Evolutionary conservation across 2,113 vertebrate genomes (phyloP), one percentile per base, ranked within the genome.

Genomic region (Synchiropus splendidus): DNA sequence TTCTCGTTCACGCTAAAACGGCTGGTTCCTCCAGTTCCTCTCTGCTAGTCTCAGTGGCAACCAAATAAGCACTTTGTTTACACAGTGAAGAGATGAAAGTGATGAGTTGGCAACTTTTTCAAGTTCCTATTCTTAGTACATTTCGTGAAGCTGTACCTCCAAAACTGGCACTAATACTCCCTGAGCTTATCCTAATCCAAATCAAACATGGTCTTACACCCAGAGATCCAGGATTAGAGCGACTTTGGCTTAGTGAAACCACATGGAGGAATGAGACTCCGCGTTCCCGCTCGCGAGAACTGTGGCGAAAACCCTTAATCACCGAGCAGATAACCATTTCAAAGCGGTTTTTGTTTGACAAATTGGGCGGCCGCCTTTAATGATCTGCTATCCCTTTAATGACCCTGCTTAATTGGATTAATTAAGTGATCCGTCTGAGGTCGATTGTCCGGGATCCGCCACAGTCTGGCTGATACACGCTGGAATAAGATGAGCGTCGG

Each of bases 341-440:
- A 70, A 48, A 62, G 54, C 50, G 58, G 48, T 46, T 59, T 70
- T 71, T 64, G 71, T 80, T 56, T 59, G 65, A 72, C 59, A 67
- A 70, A 68, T 47, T 72, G 75, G 36, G 21, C 42, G 3, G 18
- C 27, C 46, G 58, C 48, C 56, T 59, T 43, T 59, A 70, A 63
- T 66, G 62, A 65, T 55, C 60, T 55, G 14, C 57, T 46, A 13
- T 64, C 58, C 36, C 39, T 56, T 63, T 77, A 79, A 80, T 67
- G 54, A 51, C 72, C 58, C 67, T 21, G 51, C 54, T 70, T 74
- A 83, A 85, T 78, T 77, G 70, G 75, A 80, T 81, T 85, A 76
- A 83, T 82, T 78, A 72, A 48, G 48, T 69, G 70, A 78, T 78
- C 67, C 64, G 59, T 77, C 61, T 68, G 62, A 74, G 34, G 52